phyloP scores from a whole-genome alignment of 2,888 invertebrate species.

The Apeira syringaria region DNA sequence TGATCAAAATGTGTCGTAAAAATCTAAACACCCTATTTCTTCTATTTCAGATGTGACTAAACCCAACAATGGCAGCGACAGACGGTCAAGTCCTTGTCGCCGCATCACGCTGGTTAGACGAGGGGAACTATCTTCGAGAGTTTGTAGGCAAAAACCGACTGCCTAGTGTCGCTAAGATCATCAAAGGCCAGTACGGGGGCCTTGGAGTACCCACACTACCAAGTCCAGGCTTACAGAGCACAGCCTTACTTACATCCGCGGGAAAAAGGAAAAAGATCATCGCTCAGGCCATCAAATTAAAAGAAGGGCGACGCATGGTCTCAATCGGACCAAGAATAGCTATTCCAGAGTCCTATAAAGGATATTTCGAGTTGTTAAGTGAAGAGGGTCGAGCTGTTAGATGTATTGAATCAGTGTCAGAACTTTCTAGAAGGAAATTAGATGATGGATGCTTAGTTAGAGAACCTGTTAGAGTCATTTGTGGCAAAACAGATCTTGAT shows the following conservation, averaged over 20 bases:
- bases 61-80: slow-evolving; percentile 90
- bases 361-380: slow-evolving; percentile 96
- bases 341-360: slow-evolving; percentile 95
- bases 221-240: slow-evolving; percentile 93
- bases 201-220: slow-evolving; percentile 95
- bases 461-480: slow-evolving; percentile 89
- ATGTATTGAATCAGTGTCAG: slow-evolving; percentile 94
- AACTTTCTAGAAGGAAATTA: slow-evolving; percentile 89
- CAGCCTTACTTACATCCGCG: slow-evolving; percentile 92
- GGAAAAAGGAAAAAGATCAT: slow-evolving; percentile 94
- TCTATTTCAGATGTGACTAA: slow-evolving; percentile 81
- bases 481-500: slow-evolving; percentile 84
- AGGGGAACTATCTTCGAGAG: slow-evolving; percentile 88
- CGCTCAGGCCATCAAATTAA: slow-evolving; percentile 94
- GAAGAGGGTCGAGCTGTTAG: slow-evolving; percentile 96
- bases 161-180: slow-evolving; percentile 95
- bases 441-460: slow-evolving; percentile 91
- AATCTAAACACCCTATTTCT: slow-evolving; percentile 24
- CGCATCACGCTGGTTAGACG: slow-evolving; percentile 90
- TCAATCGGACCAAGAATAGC: slow-evolving; percentile 92
- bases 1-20: no score
- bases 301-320: slow-evolving; percentile 92
- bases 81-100: slow-evolving; percentile 95
- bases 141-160: slow-evolving; percentile 89
- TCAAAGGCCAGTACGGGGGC: slow-evolving; percentile 96